Evolutionary conservation across 2,888 invertebrate genomes (phyloP), one percentile per base, ranked within the genome.

Genomic region (Melanotus villosus): DNA sequence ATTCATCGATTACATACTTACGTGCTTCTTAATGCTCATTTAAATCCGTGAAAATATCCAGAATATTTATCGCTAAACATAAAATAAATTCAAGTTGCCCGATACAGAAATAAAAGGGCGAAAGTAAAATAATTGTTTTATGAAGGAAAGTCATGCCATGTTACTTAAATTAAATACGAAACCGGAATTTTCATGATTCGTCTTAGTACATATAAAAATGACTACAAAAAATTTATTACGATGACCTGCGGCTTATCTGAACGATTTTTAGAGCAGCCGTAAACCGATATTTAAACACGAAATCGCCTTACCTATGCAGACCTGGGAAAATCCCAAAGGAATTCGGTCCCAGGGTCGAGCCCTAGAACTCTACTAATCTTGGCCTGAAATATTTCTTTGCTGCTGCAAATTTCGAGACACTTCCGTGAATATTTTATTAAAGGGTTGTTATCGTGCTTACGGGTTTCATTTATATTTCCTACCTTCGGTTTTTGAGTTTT

Each of bases 1-100:
- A 43, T 43, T 43, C 43, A 43, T 43, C 43, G 43, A 43, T 43
- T 43, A 43, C 43, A 43, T 43, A 43, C 43, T 43, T 43, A 43
- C 43, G 43, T 43, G 43, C 43, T n/a, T 18, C 43, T 19, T 43
- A 43, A 19, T 6, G 10, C 9, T 9, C 43, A 43, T 43, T 43
- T 43, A 43, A 16, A 43, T 43, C 43, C 5, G 10, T 41, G 14
- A 6, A 41, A 43, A 43, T 1, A 2, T n/a, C 18, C 2, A 7
- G 41, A 41, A 16, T 41, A 7, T 18, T 41, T 16, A 16, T 41
- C 7, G 18, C 18, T 41, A 41, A 41, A 41, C 19, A 12, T 34
- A n/a, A n/a, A n/a, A n/a, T n/a, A n/a, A n/a, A n/a, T n/a, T n/a
- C n/a, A n/a, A n/a, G n/a, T n/a, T n/a, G n/a, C n/a, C n/a, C n/a